These are phyloP conservation scores for Leptodactylus fuscus DNA, from an alignment of 2,113 vertebrate species.

Conservation along the genomic window DNA sequence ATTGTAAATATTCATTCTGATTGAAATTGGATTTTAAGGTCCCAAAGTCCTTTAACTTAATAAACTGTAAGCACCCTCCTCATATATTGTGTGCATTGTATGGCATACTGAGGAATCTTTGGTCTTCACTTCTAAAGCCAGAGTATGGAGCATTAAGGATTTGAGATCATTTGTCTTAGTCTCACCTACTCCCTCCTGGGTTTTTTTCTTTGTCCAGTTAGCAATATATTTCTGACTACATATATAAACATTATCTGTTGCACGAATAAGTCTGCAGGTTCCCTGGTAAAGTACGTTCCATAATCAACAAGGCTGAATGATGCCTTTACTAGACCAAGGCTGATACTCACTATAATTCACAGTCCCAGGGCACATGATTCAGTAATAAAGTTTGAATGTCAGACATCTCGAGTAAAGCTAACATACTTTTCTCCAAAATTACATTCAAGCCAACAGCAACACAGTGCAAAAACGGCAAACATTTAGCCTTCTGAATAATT, in stretches of 20 bases:
- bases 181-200: not conserved
- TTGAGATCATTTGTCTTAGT: slow-evolving; percentile 46
- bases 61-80: not conserved
- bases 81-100: not conserved
- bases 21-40: not conserved
- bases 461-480: slow-evolving; percentile 66
- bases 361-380: slow-evolving; percentile 69
- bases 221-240: slow-evolving; percentile 57
- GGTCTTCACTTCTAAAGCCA: slow-evolving; percentile 34
- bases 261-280: slow-evolving; percentile 67
- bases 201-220: slow-evolving; percentile 67
- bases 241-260: slow-evolving; percentile 67
- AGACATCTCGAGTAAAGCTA: slow-evolving; percentile 72
- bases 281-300: slow-evolving; percentile 69
- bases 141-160: slow-evolving; percentile 48
- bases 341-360: slow-evolving; percentile 76
- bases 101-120: not conserved
- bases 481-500: slow-evolving; percentile 68
- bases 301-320: slow-evolving; percentile 78
- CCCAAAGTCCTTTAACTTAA: not conserved
- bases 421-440: slow-evolving; percentile 74
- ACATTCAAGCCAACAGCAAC: slow-evolving; percentile 74
- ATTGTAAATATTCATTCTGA: not conserved
- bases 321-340: slow-evolving; percentile 73
- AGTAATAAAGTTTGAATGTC: slow-evolving; percentile 75